phyloP scores from a whole-genome alignment of 2,797 vertebrate species.

The Orientallactaga sibirica region DNA sequence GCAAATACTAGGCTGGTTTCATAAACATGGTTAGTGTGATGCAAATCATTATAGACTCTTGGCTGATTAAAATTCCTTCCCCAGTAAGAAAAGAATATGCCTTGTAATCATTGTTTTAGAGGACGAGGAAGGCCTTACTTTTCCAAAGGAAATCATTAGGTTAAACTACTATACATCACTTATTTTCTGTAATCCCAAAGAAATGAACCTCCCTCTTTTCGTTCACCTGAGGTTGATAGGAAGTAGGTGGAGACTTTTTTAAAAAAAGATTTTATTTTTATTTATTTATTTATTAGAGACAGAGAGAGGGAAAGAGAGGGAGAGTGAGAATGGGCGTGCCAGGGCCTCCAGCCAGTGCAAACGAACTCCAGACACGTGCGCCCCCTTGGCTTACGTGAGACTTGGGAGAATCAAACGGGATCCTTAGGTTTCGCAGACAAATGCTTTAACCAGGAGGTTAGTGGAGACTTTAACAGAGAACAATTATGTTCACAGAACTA shows the following conservation, averaged over 20 bases:
- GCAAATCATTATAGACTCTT: not conserved
- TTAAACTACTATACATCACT: not conserved
- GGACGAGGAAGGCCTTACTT: not conserved
- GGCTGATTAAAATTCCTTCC: not conserved
- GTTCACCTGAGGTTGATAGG: not conserved
- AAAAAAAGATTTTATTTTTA: too few species aligned
- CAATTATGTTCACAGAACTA: not conserved
- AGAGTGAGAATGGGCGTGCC: too few species aligned
- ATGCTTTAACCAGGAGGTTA: too few species aligned
- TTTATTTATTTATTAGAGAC: too few species aligned
- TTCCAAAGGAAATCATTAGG: not conserved
- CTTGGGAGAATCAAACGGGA: too few species aligned
- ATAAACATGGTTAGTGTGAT: not conserved
- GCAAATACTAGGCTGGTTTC: not conserved
- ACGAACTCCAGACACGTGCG: too few species aligned
- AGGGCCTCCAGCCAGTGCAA: too few species aligned
- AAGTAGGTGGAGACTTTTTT: too few species aligned
- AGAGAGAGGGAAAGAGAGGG: too few species aligned
- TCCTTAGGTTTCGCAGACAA: too few species aligned
- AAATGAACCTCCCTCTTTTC: not conserved
- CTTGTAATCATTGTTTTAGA: not conserved
- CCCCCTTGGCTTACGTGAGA: too few species aligned
- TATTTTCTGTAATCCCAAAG: not conserved
- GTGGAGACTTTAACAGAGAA: not conserved
- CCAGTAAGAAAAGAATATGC: not conserved